phyloP scores from a whole-genome alignment of 2,113 vertebrate species.

The Ameiurus melas region DNA sequence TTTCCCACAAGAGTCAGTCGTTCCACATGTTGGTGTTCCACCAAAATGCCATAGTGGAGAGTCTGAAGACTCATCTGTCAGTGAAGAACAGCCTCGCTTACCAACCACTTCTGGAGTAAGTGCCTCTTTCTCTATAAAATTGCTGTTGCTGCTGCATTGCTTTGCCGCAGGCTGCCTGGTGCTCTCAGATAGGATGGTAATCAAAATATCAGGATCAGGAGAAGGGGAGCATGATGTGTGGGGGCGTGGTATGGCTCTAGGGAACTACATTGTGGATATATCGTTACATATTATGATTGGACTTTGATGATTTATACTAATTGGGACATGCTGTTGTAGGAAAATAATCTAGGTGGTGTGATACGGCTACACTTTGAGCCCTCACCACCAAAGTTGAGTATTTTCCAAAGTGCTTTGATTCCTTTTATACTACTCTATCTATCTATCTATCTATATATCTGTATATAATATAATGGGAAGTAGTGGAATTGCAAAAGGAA shows the following conservation, averaged over 20 bases:
- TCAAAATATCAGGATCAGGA: not conserved
- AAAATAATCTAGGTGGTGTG: too few species aligned
- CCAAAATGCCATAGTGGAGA: constrained; percentile 84
- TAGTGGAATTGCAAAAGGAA: not conserved
- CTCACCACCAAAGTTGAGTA: too few species aligned
- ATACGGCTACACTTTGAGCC: too few species aligned
- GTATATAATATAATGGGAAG: not conserved
- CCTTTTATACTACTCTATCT: too few species aligned
- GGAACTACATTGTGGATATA: too few species aligned
- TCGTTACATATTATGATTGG: too few species aligned
- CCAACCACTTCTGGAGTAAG: constrained; percentile 93
- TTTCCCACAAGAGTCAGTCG: constrained; percentile 87
- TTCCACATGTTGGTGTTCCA: constrained; percentile 96
- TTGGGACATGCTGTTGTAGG: too few species aligned
- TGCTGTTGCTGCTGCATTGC: not conserved
- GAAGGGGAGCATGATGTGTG: not conserved
- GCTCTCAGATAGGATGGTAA: not conserved
- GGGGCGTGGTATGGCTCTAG: too few species aligned
- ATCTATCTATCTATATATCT: too few species aligned
- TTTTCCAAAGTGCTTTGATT: too few species aligned
- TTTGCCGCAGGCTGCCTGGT: not conserved
- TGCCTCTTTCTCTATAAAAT: not conserved
- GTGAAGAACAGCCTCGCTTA: constrained; percentile 84
- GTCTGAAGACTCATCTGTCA: constrained; percentile 86
- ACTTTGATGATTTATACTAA: too few species aligned